These are phyloP conservation scores for Triplophysa siluroides DNA, from an alignment of 2,113 vertebrate species.

Conservation along the genomic window DNA sequence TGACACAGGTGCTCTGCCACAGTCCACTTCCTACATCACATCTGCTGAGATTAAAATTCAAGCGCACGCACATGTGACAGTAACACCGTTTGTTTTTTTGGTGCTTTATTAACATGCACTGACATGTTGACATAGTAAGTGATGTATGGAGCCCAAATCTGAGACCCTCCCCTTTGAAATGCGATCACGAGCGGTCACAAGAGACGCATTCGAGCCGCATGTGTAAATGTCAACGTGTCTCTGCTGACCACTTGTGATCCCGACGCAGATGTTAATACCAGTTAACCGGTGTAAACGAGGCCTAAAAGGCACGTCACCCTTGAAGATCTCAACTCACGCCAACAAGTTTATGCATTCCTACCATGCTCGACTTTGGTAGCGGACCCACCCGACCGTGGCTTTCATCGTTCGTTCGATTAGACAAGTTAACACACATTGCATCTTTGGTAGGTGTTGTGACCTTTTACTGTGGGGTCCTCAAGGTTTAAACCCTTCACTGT, in stretches of 20 bases:
- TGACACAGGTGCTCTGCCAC: background rate
- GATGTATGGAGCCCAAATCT: background rate
- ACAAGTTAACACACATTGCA: background rate
- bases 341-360: background rate
- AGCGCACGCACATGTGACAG: background rate
- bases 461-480: constrained; percentile 24
- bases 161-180: constrained; percentile 11
- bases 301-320: background rate
- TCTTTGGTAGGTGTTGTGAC: constrained; percentile 11
- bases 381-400: background rate
- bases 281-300: background rate
- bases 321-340: background rate
- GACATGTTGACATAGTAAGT: background rate
- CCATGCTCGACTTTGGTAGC: background rate
- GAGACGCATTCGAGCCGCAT: constrained; percentile 3
- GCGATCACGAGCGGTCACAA: constrained; percentile 2
- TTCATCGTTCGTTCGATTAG: background rate
- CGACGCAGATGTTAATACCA: constrained; percentile 3
- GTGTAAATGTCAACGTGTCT: constrained; percentile 13
- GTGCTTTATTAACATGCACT: background rate
- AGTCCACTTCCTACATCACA: background rate
- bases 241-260: constrained; percentile 17
- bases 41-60: background rate
- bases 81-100: background rate
- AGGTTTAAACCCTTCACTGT: constrained; percentile 1